Evolutionary conservation across 2,113 vertebrate species (phyloP), one percentile per base, ranked within the genome.

Genomic region (Antechinus stuartii): DNA sequence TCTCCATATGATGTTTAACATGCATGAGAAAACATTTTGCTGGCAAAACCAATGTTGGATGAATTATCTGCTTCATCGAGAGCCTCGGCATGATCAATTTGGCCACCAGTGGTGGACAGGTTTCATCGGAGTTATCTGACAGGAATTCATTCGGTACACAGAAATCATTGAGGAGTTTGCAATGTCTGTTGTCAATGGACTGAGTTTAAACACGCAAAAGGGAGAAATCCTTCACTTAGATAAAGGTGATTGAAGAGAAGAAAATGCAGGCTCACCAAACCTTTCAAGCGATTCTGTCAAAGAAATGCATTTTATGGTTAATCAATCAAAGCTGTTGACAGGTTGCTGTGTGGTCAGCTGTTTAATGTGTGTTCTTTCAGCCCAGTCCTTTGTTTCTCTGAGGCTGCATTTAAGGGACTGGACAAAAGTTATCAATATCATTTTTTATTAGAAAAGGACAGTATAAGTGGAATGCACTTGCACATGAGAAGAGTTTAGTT

Each of bases 201-300:
- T 96, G 91, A 96, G 97, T 98, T 56, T 97, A 95, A 98, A 96
- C 55, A 93, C 54, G 76, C 92, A 89, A 91, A 93, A 94, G 92
- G 95, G 30, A 96, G 93, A 94, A 94, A 95, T 96, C 50, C 93
- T 92, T 96, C 52, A 49, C 19, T 90, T 89, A 97, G 35, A 89
- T 35, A n/a, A 0, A 94, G 47, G 91, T 93, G 96, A 95, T 8
- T 49, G 93, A 96, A 23, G 16, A 47, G 55, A 95, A 95, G 95
- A 97, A 95, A 97, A 96, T 91, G 92, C 96, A 97, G 94, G 0
- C 25, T 98, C 56, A 92, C 55, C 50, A 89, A 97, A 54, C 42
- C 91, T 92, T 98, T 96, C 52, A 94, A 98, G 95, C 52, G 95
- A 52, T 95, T 93, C 56, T 97, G 95, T 98, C 95, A 97, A 95